Base-by-base conservation (phyloP, 2,113 vertebrate species). In the Thamnophis sirtalis region DNA sequence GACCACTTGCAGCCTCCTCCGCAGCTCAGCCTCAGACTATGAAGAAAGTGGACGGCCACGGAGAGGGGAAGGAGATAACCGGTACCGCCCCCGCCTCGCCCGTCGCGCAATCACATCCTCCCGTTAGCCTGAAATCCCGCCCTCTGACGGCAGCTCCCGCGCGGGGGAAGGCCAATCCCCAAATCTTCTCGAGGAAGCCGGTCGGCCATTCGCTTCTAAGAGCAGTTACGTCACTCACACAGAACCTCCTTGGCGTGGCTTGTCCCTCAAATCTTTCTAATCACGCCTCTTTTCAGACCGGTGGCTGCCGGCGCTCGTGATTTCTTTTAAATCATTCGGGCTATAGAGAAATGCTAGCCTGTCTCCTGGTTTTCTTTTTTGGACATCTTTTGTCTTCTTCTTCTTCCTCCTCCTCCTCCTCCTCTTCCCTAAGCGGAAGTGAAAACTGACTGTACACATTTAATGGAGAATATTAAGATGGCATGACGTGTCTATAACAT, bases 291-390 rank as follows among this genome's bases (percentile, higher is more conserved):
- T 43, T 22, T 3, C 63, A 28, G 85, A 55, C 33, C 84, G 87
- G 53, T 19, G 58, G 19, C 9, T 28, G 0, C 50, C 11, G 7
- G 4, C 0, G 8, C 17, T 0, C 10, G 0, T 33, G 21, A 48
- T 87, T 96, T 96, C 94, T 95, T 93, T 94, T 95, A 95, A 96
- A 68, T 7, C 87, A 92, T 93, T 84, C 87, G 11, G 84, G 91
- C 63, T 92, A 0, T 6, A 26, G 38, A 13, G 24, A 60, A 11
- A 80, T 38, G 15, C 33, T 19, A 80, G 68, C 7, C 33, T 9
- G 73, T 21, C 33, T 80, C 73, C 33, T 80, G 33, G 17, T 21
- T 80, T 38, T 80, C n/a, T 80, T 33, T 38, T 80, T 80, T 80
- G 33, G 19, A 21, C 17, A 4, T 43, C 43, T 80, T 80, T 43